Base-by-base conservation (phyloP, 2,113 vertebrate species). In the Archocentrus centrarchus region DNA sequence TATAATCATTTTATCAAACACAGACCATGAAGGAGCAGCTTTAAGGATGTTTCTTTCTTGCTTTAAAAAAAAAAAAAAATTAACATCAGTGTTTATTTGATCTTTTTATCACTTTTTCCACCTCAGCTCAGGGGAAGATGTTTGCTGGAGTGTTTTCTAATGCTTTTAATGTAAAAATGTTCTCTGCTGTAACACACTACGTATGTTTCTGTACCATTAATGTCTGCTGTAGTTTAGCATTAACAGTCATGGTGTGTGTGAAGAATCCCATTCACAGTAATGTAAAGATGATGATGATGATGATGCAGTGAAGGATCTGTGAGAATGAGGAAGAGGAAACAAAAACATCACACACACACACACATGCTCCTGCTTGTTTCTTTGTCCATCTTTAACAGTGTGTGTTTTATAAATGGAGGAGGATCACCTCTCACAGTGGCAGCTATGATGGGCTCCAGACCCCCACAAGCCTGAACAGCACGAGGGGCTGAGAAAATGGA, bases 11-110 rank as follows among this genome's bases (percentile, higher is more conserved):
- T 73, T 73, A 70, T 70, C 17, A 0, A 73, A 73, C 27, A 73
- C 27, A 53, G 66, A 53, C 66, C 66, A 53, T 53, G 44, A 53
- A 73, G 47, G 44, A 68, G 44, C 66, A 73, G 66, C 66, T 32
- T 20, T 73, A 53, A n/a, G 66, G 66, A 32, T 32, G 11, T 35
- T 35, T 35, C 35, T 35, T 35, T 35, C 32, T 30, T 30, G 7
- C 10, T 73, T 73, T 32, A 73, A 53, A 73, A n/a, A 15, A 7
- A 47, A 47, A 41, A 39, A 50, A 50, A 17, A 18, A 18, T 20
- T 44, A 11, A 10, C 53, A 55, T 55, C 18, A 55, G 18, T 20
- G 18, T 30, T 6, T 32, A 47, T 73, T 32, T 53, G 10, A 11
- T 32, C 44, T 73, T 32, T 15, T 53, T 53, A 53, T 73, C 44